Conservation (phyloP, 2,888 invertebrate species). For the Drosophila siamana region DNA sequence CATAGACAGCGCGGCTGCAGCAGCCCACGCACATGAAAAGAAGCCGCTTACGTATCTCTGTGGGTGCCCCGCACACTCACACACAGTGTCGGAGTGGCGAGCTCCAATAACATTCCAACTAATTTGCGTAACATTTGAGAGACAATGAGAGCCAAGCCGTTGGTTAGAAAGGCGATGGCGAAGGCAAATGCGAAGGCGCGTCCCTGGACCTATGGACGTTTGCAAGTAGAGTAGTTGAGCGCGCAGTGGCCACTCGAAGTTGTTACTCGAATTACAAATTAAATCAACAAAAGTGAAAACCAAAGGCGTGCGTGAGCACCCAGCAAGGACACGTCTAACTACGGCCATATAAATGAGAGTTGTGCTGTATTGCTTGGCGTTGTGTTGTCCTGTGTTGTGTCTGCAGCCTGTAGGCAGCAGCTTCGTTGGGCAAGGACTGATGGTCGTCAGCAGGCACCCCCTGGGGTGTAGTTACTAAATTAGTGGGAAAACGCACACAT, state of each 20-base stretch:
- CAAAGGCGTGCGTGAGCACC: conserved; percentile 46
- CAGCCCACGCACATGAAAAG: conserved; percentile 62
- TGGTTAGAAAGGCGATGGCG: conserved; percentile 20
- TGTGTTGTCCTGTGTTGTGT: conserved; percentile 30
- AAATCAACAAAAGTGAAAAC: conserved; percentile 74
- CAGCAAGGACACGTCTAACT: conserved; percentile 70
- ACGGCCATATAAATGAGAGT: conserved; percentile 60
- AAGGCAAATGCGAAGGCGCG: too few species aligned
- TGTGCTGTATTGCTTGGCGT: conserved; percentile 36
- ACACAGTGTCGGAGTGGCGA: conserved; percentile 14
- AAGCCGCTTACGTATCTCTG: conserved; percentile 37
- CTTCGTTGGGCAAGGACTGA: conserved; percentile 25
- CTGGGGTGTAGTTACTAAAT: conserved; percentile 78
- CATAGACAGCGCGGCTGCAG: conserved; percentile 59
- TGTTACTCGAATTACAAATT: conserved; percentile 78
- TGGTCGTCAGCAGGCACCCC: conserved; percentile 61
- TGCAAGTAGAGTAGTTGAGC: neutral
- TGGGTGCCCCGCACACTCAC: too few species aligned
- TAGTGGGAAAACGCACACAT: conserved; percentile 67
- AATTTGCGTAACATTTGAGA: conserved; percentile 78
- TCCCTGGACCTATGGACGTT: conserved; percentile 18
- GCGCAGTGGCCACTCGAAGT: conserved; percentile 73
- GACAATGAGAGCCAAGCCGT: conserved; percentile 12
- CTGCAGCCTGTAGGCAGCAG: conserved; percentile 34
- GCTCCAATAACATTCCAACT: conserved; percentile 77